These are phyloP conservation scores for Myathropa florea DNA, from an alignment of 2,888 invertebrate species.

Conservation along the genomic window DNA sequence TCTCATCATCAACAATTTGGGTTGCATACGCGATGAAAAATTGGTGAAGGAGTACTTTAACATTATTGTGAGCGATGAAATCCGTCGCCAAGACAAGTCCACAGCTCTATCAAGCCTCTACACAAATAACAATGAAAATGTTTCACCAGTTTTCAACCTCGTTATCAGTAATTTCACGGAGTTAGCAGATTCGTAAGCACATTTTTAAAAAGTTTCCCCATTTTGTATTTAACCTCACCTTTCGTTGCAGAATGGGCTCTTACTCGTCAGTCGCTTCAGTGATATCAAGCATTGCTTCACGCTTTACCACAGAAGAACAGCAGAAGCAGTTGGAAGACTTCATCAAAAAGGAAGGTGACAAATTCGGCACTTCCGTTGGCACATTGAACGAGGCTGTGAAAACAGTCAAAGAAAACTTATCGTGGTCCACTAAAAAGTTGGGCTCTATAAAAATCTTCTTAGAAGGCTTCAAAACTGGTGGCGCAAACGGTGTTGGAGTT, in stretches of 20 bases:
- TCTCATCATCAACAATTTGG: conserved; percentile 85
- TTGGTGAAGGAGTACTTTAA: conserved; percentile 82
- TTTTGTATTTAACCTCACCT: neutral
- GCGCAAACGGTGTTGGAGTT: conserved; percentile 5
- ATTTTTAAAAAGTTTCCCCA: neutral
- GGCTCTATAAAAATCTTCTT: conserved; percentile 74
- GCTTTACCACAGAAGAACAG: conserved; percentile 77
- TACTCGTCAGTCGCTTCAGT: conserved; percentile 76
- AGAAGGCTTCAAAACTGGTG: neutral
- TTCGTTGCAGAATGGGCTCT: conserved; percentile 75
- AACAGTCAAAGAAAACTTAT: conserved; percentile 76
- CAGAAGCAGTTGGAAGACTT: conserved; percentile 74
- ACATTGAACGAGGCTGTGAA: conserved; percentile 75
- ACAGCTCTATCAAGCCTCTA: conserved; percentile 81
- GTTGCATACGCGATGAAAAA: conserved; percentile 83
- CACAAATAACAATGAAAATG: conserved; percentile 82
- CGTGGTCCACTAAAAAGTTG: conserved; percentile 75
- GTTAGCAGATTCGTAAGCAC: conserved; percentile 77
- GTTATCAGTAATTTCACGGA: conserved; percentile 76
- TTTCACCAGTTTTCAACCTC: conserved; percentile 82
- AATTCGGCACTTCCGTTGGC: conserved; percentile 75
- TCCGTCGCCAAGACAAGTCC: conserved; percentile 78
- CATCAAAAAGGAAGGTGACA: conserved; percentile 72
- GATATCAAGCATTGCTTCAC: conserved; percentile 77
- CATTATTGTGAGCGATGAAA: conserved; percentile 80